Percentiles rank a stretch among this genome's conserved stretches.
Evolutionary conservation across 2,888 invertebrate species (phyloP).

Genomic region (Microdon myrmicae): DNA sequence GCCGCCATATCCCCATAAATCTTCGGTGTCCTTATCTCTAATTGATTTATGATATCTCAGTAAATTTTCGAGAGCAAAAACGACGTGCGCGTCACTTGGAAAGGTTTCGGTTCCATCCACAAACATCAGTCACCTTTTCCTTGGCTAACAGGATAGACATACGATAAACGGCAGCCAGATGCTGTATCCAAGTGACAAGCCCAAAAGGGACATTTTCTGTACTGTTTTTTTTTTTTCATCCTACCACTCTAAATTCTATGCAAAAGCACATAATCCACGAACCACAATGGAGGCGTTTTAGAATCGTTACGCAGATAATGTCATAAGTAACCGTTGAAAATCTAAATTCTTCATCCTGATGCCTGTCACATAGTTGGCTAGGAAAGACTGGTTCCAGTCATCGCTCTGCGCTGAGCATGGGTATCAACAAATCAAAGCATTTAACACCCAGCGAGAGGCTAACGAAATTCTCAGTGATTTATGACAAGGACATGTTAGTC

Average conservation of each 20-base stretch:
- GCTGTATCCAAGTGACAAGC: too few relatives aligned
- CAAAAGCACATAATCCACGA: conserved; percentile 7
- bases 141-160: too few relatives aligned
- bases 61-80: conserved; percentile 33
- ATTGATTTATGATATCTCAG: conserved; percentile 44
- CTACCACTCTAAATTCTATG: not conserved
- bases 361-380: conserved; percentile 9
- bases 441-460: conserved; percentile 38
- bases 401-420: conserved; percentile 14
- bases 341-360: conserved; percentile 40
- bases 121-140: conserved; percentile 37
- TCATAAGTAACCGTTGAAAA: conserved; percentile 48
- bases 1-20: conserved; percentile 34
- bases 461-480: conserved; percentile 38
- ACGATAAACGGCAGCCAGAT: too few relatives aligned
- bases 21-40: conserved; percentile 44
- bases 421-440: conserved; percentile 46
- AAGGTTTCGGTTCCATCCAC: conserved; percentile 21
- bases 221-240: too few relatives aligned
- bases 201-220: too few relatives aligned
- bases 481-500: conserved; percentile 37
- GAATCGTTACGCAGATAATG: conserved; percentile 39
- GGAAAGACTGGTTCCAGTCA: conserved; percentile 3
- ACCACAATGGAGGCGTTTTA: conserved; percentile 27
- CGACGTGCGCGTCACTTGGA: conserved; percentile 38